phyloP scores from a whole-genome alignment of 2,888 invertebrate species.

The Blera fallax region DNA sequence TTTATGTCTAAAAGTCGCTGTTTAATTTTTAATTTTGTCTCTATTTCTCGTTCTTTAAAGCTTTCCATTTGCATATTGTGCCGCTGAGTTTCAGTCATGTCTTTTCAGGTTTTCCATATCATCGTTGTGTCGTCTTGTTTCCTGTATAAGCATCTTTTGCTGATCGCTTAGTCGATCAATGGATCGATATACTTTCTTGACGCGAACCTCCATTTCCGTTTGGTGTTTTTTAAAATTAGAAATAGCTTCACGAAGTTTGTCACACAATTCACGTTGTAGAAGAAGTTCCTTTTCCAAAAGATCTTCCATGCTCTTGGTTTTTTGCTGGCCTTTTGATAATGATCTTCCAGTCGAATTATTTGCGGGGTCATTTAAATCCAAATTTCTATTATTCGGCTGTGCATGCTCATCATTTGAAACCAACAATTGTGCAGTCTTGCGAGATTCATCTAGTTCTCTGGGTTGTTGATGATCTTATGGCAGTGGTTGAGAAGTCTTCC shows the following conservation, averaged over 20 bases:
- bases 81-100: not conserved
- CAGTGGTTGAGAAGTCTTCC: no score
- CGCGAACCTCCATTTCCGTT: conserved; percentile 6
- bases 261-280: not conserved
- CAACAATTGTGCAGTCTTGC: not conserved
- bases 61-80: conserved; percentile 4
- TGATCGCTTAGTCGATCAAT: conserved; percentile 9
- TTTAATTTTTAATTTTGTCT: no score
- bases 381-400: not conserved
- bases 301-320: not conserved
- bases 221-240: conserved; percentile 3
- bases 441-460: not conserved
- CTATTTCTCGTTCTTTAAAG: not conserved
- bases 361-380: no score
- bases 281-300: conserved; percentile 6
- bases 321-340: not conserved
- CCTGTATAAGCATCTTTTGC: conserved; percentile 9
- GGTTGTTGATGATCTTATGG: not conserved
- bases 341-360: not conserved
- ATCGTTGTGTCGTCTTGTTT: not conserved
- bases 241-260: not conserved
- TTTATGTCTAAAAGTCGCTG: no score
- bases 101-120: conserved; percentile 4
- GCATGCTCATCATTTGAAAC: not conserved
- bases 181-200: conserved; percentile 11